phyloP scores from a whole-genome alignment of 2,797 vertebrate genomes.

The Molossus molossus region DNA sequence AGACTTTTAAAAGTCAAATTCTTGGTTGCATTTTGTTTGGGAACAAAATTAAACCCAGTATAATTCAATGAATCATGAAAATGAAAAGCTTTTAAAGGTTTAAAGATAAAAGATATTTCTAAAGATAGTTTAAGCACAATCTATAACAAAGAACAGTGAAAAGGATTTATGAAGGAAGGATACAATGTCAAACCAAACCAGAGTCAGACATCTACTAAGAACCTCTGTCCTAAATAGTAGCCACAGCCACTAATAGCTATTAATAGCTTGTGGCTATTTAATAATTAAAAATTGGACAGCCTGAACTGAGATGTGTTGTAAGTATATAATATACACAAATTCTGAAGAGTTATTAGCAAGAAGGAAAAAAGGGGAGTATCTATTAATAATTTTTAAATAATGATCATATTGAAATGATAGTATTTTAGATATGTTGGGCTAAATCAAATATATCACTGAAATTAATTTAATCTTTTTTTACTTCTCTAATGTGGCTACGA shows the following conservation, averaged over 20 bases:
- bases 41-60: constrained; percentile 57
- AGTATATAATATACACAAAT: neutral
- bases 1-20: constrained; percentile 2
- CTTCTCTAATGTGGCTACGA: neutral
- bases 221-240: neutral
- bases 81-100: constrained; percentile 26
- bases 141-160: neutral
- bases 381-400: constrained; percentile 21
- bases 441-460: neutral
- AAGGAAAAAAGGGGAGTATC: neutral
- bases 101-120: constrained; percentile 30
- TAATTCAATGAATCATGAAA: constrained; percentile 38
- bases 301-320: neutral
- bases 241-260: neutral
- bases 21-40: constrained; percentile 30
- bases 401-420: neutral
- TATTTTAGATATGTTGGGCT: neutral
- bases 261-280: neutral
- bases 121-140: constrained; percentile 28
- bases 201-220: neutral
- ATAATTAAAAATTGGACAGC: neutral
- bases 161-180: constrained; percentile 1
- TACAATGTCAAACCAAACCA: neutral
- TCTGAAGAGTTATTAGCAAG: neutral
- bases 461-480: constrained; percentile 41